Conservation (phyloP, 2,888 invertebrate genomes). For the Mechanitis mazaeus region DNA sequence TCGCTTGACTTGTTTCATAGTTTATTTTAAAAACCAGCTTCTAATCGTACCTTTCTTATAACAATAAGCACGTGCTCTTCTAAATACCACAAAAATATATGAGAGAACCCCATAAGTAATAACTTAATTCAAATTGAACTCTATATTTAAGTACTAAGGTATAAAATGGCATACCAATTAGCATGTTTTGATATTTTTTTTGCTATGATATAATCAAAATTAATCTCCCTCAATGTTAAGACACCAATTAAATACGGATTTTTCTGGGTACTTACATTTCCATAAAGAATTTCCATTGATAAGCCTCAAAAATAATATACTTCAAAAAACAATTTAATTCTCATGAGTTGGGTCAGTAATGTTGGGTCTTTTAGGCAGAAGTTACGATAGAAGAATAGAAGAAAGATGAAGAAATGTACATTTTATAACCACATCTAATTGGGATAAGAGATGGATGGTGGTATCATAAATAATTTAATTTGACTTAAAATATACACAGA, state of each 20-base stretch:
- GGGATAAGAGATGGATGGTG: too few species aligned
- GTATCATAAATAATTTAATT: too few species aligned
- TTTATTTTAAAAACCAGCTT: not conserved
- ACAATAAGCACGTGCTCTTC: slow-evolving; percentile 23
- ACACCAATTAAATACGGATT: slow-evolving; percentile 48
- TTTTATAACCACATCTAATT: too few species aligned
- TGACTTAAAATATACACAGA: too few species aligned
- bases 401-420: too few species aligned
- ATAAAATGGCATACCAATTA: not conserved
- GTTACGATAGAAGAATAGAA: too few species aligned
- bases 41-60: slow-evolving; percentile 8
- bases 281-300: slow-evolving; percentile 17
- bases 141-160: not conserved
- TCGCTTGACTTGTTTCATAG: not conserved
- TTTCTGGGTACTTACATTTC: slow-evolving; percentile 34
- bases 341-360: too few species aligned
- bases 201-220: slow-evolving; percentile 15
- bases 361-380: too few species aligned
- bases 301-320: slow-evolving; percentile 16
- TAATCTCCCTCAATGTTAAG: slow-evolving; percentile 30
- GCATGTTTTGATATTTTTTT: slow-evolving; percentile 11
- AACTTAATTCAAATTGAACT: slow-evolving; percentile 6
- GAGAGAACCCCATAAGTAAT: not conserved
- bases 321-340: not conserved
- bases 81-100: slow-evolving; percentile 15